Evolutionary conservation across 2,113 vertebrate species (phyloP).

Genomic region (Crotalus viridis): DNA sequence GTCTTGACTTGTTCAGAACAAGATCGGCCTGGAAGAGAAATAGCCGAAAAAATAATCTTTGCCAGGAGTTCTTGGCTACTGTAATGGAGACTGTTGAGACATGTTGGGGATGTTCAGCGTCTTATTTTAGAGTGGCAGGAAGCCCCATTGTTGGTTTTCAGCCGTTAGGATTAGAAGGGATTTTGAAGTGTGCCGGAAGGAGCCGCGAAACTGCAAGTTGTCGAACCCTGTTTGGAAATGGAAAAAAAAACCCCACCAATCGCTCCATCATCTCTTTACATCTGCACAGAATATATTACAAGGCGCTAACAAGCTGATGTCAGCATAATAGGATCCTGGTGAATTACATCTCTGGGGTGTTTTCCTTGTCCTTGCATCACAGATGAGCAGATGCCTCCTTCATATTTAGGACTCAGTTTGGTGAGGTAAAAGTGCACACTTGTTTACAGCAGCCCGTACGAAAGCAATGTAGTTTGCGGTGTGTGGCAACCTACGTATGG

Average conservation of each 20-base stretch:
- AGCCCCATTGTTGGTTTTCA: background rate
- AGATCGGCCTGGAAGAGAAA: background rate
- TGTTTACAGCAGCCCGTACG: background rate
- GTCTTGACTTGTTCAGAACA: background rate
- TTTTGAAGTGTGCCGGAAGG: background rate
- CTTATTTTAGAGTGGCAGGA: background rate
- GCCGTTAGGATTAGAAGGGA: background rate
- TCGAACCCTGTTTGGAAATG: background rate
- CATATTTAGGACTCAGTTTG: background rate
- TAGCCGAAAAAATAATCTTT: background rate
- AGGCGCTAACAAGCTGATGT: background rate
- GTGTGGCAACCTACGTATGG: background rate
- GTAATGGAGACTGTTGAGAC: background rate
- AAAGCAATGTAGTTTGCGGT: background rate
- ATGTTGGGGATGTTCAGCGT: background rate
- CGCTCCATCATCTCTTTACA: background rate
- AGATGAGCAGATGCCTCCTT: background rate
- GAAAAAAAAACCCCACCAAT: background rate
- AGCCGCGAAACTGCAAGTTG: background rate
- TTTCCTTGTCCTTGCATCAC: background rate
- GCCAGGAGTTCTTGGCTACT: background rate
- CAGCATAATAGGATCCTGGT: background rate
- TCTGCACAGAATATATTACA: background rate
- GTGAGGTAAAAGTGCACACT: background rate
- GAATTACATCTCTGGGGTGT: background rate